Evolutionary conservation across 2,113 vertebrate species (phyloP).

Genomic region (Colius striatus): DNA sequence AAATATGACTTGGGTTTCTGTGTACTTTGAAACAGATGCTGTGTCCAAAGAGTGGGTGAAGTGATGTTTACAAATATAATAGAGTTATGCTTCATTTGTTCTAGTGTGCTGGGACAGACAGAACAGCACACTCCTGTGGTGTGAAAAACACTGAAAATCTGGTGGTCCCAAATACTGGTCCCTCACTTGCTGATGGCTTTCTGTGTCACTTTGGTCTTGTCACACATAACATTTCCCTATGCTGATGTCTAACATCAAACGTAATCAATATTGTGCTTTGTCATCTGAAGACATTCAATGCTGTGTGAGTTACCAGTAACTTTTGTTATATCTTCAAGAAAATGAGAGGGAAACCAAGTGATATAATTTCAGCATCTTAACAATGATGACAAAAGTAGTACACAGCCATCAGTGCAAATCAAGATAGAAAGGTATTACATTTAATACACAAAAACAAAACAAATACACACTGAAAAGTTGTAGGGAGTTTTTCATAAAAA

Average conservation of each 20-base stretch:
- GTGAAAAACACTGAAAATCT: conserved; percentile 1
- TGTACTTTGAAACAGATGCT: conserved; percentile 47
- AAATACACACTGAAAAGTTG: background rate
- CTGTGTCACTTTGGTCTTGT: background rate
- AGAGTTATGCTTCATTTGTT: conserved; percentile 38
- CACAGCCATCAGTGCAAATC: background rate
- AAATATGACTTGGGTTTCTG: conserved; percentile 41
- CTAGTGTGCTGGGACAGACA: conserved; percentile 29
- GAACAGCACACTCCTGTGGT: conserved; percentile 16
- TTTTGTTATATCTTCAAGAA: background rate
- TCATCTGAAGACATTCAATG: background rate
- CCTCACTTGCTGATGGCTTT: background rate
- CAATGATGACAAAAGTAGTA: background rate
- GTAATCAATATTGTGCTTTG: background rate
- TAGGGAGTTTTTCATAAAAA: background rate
- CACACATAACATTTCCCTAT: background rate
- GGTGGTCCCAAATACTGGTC: background rate
- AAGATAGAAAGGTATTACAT: background rate
- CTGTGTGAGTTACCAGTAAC: background rate
- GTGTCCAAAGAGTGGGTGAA: conserved; percentile 37
- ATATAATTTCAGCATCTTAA: background rate
- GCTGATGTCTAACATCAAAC: background rate
- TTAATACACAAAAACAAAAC: background rate
- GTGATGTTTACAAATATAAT: conserved; percentile 12
- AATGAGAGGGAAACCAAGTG: background rate